Percentiles rank a stretch among this genome's conserved stretches.
Conservation (phyloP, 1,140 invertebrate genomes). For the Heliconius nattereri region DNA sequence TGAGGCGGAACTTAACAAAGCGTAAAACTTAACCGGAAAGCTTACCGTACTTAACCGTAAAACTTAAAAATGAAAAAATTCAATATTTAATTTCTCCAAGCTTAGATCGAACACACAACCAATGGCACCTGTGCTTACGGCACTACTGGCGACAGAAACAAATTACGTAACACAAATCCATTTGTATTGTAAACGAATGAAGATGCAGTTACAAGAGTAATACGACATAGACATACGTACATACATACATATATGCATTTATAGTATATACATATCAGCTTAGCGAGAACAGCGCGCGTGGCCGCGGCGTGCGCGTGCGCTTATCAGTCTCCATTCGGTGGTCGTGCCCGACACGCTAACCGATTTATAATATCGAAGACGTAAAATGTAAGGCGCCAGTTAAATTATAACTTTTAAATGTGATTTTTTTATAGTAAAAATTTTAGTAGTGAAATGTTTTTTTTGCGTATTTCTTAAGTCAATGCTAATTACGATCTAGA, state of each 20-base stretch:
- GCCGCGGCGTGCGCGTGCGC: slow-evolving; percentile 51
- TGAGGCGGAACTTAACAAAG: no score
- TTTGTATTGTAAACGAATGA: slow-evolving; percentile 1
- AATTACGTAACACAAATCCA: neutral
- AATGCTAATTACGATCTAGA: neutral
- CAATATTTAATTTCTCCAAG: no score
- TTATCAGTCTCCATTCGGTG: slow-evolving; percentile 68
- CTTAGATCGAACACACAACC: no score
- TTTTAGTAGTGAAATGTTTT: neutral
- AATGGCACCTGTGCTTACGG: no score
- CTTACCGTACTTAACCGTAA: no score
- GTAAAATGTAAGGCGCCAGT: slow-evolving; percentile 4
- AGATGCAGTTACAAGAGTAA: slow-evolving; percentile 6
- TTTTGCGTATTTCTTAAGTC: neutral
- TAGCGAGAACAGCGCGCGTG: slow-evolving; percentile 39
- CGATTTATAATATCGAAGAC: slow-evolving; percentile 30
- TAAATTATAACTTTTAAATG: neutral
- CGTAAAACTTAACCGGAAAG: no score
- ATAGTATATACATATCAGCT: slow-evolving; percentile 17
- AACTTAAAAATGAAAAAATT: no score
- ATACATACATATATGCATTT: neutral
- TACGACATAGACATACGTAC: neutral
- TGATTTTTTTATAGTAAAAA: neutral
- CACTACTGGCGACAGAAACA: neutral
- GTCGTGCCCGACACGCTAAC: slow-evolving; percentile 30